phyloP scores from a whole-genome alignment of 1,140 invertebrate species.

The Rhopalosiphum padi region DNA sequence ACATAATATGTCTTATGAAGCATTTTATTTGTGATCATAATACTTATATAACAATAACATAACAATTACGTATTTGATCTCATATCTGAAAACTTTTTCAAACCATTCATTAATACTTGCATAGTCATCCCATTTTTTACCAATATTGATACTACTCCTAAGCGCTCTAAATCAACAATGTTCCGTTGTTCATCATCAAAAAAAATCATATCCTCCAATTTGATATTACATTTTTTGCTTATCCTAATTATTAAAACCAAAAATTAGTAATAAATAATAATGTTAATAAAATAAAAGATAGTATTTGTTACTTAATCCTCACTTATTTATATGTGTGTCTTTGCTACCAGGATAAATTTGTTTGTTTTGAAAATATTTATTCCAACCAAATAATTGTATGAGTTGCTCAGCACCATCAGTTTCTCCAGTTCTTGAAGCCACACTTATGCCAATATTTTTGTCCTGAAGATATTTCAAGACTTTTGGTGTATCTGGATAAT shows the following conservation, averaged over 20 bases:
- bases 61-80: not conserved
- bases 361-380: slow-evolving; percentile 74
- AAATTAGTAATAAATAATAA: not conserved
- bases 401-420: slow-evolving; percentile 73
- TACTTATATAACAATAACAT: not conserved
- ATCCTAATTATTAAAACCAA: slow-evolving; percentile 30
- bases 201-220: slow-evolving; percentile 71
- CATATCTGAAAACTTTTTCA: slow-evolving; percentile 64
- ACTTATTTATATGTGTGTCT: slow-evolving; percentile 74
- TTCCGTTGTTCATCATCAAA: slow-evolving; percentile 75
- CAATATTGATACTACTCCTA: slow-evolving; percentile 69
- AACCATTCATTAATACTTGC: slow-evolving; percentile 65
- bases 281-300: not conserved
- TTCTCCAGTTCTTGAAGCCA: slow-evolving; percentile 75
- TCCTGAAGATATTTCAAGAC: slow-evolving; percentile 69
- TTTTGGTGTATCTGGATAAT: slow-evolving; percentile 70
- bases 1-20: not conserved
- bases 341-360: slow-evolving; percentile 81
- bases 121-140: slow-evolving; percentile 68
- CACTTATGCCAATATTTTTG: slow-evolving; percentile 69
- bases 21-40: not conserved
- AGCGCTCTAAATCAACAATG: slow-evolving; percentile 67
- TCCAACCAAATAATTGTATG: slow-evolving; percentile 74
- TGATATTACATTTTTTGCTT: slow-evolving; percentile 46
- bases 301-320: slow-evolving; percentile 61